Percentiles rank a stretch among this genome's conserved stretches.
Conservation (phyloP, 2,797 vertebrate species). For the Peromyscus attwateri region DNA sequence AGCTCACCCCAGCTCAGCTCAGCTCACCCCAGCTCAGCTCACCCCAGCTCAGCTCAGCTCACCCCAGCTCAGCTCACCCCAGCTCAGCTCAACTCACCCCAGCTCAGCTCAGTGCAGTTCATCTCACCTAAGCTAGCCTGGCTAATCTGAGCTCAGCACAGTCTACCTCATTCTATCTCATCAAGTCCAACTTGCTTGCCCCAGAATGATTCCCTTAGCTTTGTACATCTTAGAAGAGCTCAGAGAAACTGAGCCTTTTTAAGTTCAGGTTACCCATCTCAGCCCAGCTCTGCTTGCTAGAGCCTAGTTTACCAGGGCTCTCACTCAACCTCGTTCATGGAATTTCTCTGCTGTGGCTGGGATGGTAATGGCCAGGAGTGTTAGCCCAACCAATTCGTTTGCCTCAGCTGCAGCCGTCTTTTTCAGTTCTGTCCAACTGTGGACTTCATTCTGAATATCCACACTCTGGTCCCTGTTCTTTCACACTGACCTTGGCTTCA, state of each 20-base stretch:
- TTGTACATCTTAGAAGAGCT: not conserved
- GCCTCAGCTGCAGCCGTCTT: not conserved
- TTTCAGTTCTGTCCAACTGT: too few relatives aligned
- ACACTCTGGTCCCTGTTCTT: not conserved
- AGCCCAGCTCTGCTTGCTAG: not conserved
- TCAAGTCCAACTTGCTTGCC: too few relatives aligned
- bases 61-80: too few relatives aligned
- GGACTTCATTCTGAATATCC: not conserved
- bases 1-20: accelerated
- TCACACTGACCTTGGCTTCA: not conserved
- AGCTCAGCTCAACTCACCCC: too few relatives aligned
- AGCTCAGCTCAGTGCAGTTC: too few relatives aligned
- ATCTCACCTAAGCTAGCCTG: too few relatives aligned
- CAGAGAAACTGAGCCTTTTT: not conserved
- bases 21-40: accelerated
- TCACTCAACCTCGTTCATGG: not conserved
- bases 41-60: not conserved
- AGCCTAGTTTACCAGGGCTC: not conserved
- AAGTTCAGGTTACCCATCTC: not conserved
- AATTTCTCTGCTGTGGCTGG: not conserved
- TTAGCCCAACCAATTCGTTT: too few relatives aligned
- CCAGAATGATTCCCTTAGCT: not conserved
- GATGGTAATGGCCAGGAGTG: not conserved
- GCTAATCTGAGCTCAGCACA: too few relatives aligned
- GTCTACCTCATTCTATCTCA: too few relatives aligned